Base-by-base conservation (phyloP, 2,888 invertebrate species). In the Drosophila anomelani region DNA sequence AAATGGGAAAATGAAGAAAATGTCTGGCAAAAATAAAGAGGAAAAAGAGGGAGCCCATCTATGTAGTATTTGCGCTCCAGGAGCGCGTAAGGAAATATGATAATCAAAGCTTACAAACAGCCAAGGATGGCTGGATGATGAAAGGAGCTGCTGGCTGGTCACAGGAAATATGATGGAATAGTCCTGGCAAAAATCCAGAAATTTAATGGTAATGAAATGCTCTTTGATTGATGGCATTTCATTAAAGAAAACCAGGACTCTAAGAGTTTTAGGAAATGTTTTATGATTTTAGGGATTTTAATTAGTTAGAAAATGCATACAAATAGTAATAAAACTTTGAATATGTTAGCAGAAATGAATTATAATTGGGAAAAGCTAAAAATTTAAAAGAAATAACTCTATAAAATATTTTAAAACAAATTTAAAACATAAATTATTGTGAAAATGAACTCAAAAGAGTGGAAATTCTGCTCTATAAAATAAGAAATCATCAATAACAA, bases 41-140 rank as follows among this genome's bases (percentile, higher is more conserved):
- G 36, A 44, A 12, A 12, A 38, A 36, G 10, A n/a, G 4, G 10
- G 10, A 26, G 51, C 13, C 54, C 26, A 56, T 41, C 32, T 59
- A 75, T 39, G 58, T 70, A 53, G 60, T 71, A 72, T 69, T 75
- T 67, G 75, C 77, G 68, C 66, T 66, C 74, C 76, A 71, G 63
- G 69, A 81, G 78, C 74, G 74, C 72, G 76, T 67, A 72, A 80
- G 54, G 80, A 75, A 88, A 82, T 85, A 88, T 85, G 83, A 80
- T 84, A 88, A 88, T 84, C 83, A 82, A 88, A 82, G 83, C 62
- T 60, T 66, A 76, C 64, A 68, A 64, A 68, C 26, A 32, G 13
- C 13, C 13, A 54, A 66, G 38, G n/a, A 58, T 34, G 23, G 20
- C 32, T 29, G 32, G 13, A 26, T 20, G 41, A 60, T 29, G 10